phyloP scores from a whole-genome alignment of 2,113 vertebrate genomes.

The Sisor rabdophorus region DNA sequence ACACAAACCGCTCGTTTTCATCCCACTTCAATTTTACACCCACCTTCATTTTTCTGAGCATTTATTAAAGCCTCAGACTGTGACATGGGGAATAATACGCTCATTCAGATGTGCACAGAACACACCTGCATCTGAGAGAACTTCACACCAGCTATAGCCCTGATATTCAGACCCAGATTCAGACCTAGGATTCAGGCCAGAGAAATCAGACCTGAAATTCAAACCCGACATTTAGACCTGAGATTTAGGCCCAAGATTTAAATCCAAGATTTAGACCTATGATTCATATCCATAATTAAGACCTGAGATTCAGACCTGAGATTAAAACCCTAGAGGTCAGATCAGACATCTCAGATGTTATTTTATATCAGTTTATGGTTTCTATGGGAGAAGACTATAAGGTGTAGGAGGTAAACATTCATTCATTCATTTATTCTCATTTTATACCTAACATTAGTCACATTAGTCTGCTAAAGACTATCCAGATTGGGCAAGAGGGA shows the following conservation, averaged over 20 bases:
- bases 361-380: neutral
- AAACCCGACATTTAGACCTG: neutral
- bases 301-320: neutral
- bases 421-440: too few species aligned
- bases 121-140: neutral
- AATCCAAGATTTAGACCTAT: neutral
- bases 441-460: too few species aligned
- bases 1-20: slow-evolving; percentile 5
- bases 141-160: too few species aligned
- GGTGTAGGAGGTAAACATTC: too few species aligned
- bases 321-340: neutral
- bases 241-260: neutral
- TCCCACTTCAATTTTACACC: neutral
- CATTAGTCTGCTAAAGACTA: too few species aligned
- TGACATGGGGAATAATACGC: neutral
- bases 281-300: neutral
- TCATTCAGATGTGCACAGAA: slow-evolving; percentile 9
- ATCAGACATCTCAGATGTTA: too few species aligned
- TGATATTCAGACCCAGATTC: neutral
- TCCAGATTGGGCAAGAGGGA: too few species aligned
- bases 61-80: slow-evolving; percentile 13
- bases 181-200: neutral
- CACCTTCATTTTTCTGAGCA: slow-evolving; percentile 11
- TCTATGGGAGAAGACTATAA: neutral
- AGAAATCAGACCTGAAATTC: neutral